Evolutionary conservation across 1,140 invertebrate species (phyloP), one percentile per base, ranked within the genome.

Genomic region (Trissolcus basalis): DNA sequence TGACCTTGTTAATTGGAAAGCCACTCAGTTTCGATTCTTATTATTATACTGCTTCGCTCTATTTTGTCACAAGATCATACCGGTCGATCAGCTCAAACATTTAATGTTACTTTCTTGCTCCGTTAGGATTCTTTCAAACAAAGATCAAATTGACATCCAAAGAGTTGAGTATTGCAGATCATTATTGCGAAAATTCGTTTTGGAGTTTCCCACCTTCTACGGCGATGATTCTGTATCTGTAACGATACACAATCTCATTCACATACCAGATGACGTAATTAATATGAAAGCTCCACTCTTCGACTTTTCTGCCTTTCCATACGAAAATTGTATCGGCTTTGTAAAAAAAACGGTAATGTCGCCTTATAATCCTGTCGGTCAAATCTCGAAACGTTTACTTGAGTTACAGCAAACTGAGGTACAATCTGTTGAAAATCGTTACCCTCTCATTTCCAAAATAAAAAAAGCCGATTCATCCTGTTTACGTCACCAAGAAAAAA

Each of bases 1-100:
- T n/a, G 67, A 70, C 33, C 43, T 41, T 33, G 49, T 58, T 4
- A 71, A 71, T 44, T 71, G 58, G 58, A 71, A 71, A n/a, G n/a
- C n/a, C n/a, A n/a, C n/a, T n/a, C n/a, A n/a, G n/a, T n/a, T n/a
- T n/a, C n/a, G n/a, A n/a, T n/a, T 60, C 12, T 11, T 60, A 10
- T 10, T 48, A 15, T 47, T 60, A 12, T 60, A 60, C 33, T 19
- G 43, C 14, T 39, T 39, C 10, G 43, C 33, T 33, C 14, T 60
- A 45, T 35, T 60, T 55, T 50, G 27, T 43, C 33, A 35, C 5
- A 5, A 11, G 33, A n/a, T 49, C 11, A 19, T 69, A 27, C n/a
- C 36, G 11, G 9, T 16, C 15, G 49, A 69, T 15, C 44, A 33
- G n/a, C 35, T 36, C 27, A 48, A 61, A 39, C 56, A 70, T 61